Conservation (phyloP, 2,113 vertebrate genomes). For the Triplophysa tibetana region DNA sequence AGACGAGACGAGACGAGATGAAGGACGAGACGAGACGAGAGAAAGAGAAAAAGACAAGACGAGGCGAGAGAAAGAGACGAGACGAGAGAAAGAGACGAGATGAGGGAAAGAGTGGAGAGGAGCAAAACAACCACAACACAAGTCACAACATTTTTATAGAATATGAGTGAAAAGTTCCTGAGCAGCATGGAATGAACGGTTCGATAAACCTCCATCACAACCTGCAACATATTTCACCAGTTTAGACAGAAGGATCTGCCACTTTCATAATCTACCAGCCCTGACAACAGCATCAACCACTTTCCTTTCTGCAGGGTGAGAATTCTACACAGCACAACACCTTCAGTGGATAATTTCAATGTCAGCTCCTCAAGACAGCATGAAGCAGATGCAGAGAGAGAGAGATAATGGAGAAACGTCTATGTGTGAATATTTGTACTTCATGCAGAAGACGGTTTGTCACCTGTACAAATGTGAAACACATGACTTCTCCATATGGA, state of each 20-base stretch:
- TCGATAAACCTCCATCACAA: not conserved
- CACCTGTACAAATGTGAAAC: not conserved
- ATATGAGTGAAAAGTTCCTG: not conserved
- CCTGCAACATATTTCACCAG: not conserved
- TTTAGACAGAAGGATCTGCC: slow-evolving; percentile 9
- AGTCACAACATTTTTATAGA: not conserved
- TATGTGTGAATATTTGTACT: not conserved
- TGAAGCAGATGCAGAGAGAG: slow-evolving; percentile 2
- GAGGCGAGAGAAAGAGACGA: no score
- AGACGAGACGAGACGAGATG: not conserved
- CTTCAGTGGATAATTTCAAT: slow-evolving; percentile 28
- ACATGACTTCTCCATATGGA: slow-evolving; percentile 32
- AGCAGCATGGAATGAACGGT: not conserved
- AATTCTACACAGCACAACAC: slow-evolving; percentile 14
- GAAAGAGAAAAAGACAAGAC: no score
- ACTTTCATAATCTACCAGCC: slow-evolving; percentile 6
- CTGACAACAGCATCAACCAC: not conserved
- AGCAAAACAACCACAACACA: no score
- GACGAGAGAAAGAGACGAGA: not conserved
- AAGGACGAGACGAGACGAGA: not conserved
- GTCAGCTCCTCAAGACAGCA: not conserved
- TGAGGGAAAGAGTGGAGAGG: not conserved
- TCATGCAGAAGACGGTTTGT: not conserved
- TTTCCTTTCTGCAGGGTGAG: not conserved
- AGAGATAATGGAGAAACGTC: not conserved